A percentile compares a stretch with the other conserved stretches of the same genome.
Evolutionary conservation across 2,113 vertebrate species (phyloP).

Genomic region (Crotalus tigris): DNA sequence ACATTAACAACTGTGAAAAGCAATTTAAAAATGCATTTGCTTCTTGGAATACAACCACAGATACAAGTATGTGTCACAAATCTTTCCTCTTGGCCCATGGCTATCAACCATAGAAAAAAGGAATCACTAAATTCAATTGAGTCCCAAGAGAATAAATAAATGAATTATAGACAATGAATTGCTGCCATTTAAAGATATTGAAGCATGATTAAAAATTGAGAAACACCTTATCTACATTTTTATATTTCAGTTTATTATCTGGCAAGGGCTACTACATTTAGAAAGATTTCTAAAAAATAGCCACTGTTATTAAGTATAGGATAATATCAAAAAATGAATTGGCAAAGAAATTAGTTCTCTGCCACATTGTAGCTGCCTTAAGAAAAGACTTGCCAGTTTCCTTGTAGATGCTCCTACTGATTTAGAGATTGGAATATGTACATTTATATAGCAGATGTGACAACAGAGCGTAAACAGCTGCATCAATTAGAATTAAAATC

Average conservation of each 20-base stretch:
- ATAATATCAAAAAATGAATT: background rate
- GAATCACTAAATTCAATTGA: background rate
- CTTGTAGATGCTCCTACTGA: background rate
- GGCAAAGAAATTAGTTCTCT: background rate
- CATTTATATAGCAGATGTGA: background rate
- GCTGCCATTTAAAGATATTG: background rate
- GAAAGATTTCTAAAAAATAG: background rate
- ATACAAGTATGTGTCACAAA: background rate
- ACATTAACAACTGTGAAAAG: constrained; percentile 51
- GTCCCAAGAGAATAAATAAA: background rate
- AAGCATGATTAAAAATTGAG: background rate
- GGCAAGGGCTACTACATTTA: background rate
- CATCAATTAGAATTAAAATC: background rate
- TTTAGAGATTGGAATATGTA: background rate
- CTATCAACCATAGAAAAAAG: background rate
- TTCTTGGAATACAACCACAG: background rate
- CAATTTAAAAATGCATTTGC: constrained; percentile 38
- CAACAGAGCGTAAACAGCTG: background rate
- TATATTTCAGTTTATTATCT: background rate
- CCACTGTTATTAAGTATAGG: background rate
- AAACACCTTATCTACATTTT: background rate
- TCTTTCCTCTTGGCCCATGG: background rate
- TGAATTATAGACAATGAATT: background rate
- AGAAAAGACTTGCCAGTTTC: background rate
- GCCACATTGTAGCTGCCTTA: background rate